A percentile compares a stretch with the other conserved stretches of the same genome.
These are phyloP conservation scores for Gymnodraco acuticeps DNA, from an alignment of 2,797 vertebrate genomes.

Conservation along the genomic window DNA sequence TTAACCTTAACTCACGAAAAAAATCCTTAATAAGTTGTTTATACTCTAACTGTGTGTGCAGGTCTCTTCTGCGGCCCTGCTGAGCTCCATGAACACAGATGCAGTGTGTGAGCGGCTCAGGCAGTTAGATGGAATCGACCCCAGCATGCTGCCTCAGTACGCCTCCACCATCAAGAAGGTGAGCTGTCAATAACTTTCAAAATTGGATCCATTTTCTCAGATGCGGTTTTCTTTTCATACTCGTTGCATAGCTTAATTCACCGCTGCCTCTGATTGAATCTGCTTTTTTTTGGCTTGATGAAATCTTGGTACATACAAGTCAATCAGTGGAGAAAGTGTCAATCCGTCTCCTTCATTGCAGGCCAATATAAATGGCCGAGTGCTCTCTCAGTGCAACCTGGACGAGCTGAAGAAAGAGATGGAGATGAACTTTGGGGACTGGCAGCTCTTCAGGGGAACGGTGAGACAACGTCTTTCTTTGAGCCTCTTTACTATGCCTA, in stretches of 20 bases:
- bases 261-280: neutral
- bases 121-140: conserved; percentile 92
- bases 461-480: conserved; percentile 80
- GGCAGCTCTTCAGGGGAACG: conserved; percentile 96
- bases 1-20: conserved; percentile 30
- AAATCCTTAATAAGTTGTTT: neutral
- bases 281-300: neutral
- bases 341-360: conserved; percentile 60
- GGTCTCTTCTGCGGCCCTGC: conserved; percentile 70
- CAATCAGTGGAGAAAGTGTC: neutral
- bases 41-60: conserved; percentile 43
- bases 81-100: conserved; percentile 93
- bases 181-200: conserved; percentile 3
- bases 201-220: neutral
- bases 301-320: neutral
- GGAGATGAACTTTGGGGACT: conserved; percentile 99
- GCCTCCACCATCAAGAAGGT: conserved; percentile 94
- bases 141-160: conserved; percentile 91
- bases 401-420: conserved; percentile 98
- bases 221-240: neutral
- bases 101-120: conserved; percentile 91
- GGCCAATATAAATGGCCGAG: conserved; percentile 98
- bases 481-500: neutral
- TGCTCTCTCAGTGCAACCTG: conserved; percentile 94
- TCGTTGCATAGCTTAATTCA: neutral